A percentile compares a stretch with the other conserved stretches of the same genome.
phyloP scores from a whole-genome alignment of 2,797 vertebrate genomes.

The Florisuga fusca region DNA sequence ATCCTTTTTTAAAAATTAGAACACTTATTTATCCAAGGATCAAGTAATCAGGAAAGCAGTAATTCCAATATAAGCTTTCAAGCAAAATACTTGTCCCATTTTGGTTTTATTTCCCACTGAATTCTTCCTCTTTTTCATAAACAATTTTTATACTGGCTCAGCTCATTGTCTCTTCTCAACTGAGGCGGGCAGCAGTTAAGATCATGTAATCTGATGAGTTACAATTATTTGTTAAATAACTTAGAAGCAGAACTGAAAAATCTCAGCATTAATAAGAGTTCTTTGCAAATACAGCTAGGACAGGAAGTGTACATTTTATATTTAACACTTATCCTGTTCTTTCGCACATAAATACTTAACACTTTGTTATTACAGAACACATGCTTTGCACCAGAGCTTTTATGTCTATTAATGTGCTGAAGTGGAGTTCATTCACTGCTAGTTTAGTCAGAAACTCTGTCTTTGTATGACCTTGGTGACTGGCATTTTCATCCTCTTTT shows the following conservation, averaged over 20 bases:
- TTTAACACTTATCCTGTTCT: background rate
- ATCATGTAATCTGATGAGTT: background rate
- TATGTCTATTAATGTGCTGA: background rate
- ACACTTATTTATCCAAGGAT: background rate
- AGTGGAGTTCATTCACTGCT: slow-evolving; percentile 19
- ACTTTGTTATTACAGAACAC: background rate
- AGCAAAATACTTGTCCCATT: background rate
- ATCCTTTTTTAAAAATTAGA: background rate
- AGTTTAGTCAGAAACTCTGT: slow-evolving; percentile 6
- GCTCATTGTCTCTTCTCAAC: background rate
- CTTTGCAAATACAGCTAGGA: background rate
- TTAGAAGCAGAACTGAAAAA: background rate
- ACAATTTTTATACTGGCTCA: background rate
- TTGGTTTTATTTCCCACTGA: background rate
- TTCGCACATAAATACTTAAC: background rate
- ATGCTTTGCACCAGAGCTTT: background rate
- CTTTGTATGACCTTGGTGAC: slow-evolving; percentile 19
- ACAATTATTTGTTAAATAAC: background rate
- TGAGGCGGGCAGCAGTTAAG: background rate
- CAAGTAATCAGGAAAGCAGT: background rate
- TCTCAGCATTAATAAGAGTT: background rate
- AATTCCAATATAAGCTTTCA: background rate
- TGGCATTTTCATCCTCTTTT: slow-evolving; percentile 30
- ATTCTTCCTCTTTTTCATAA: background rate
- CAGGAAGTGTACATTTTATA: background rate